Evolutionary conservation across 2,797 vertebrate species (phyloP).

Genomic region (Otolemur crassicaudatus): DNA sequence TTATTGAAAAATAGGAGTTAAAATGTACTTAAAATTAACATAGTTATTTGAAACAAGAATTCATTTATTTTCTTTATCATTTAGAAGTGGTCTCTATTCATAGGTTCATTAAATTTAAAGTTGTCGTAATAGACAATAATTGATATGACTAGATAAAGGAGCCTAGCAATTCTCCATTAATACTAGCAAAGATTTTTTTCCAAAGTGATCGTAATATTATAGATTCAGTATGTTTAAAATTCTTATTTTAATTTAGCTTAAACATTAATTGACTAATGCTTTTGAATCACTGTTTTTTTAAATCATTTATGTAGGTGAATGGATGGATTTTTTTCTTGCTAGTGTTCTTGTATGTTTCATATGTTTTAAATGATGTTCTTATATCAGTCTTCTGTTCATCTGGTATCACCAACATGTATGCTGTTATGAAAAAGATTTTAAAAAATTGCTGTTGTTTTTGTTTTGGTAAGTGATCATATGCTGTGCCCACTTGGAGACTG

Average conservation of each 20-base stretch:
- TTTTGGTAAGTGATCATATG: constrained; percentile 37
- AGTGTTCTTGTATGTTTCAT: not conserved
- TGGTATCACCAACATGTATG: not conserved
- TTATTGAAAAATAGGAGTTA: constrained; percentile 2
- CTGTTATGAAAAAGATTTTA: constrained; percentile 30
- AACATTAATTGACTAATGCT: not conserved
- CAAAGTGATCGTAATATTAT: not conserved
- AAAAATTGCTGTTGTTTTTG: constrained; percentile 35
- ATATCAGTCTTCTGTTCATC: not conserved
- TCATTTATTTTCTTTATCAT: constrained; percentile 26
- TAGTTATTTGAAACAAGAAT: constrained; percentile 36
- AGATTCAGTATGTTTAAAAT: not conserved
- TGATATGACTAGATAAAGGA: not conserved
- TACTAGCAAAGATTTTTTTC: not conserved
- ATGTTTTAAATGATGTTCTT: constrained; percentile 11
- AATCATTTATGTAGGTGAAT: constrained; percentile 10
- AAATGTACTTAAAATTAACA: constrained; percentile 17
- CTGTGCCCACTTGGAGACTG: not conserved
- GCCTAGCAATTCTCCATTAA: not conserved
- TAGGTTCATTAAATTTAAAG: constrained; percentile 36
- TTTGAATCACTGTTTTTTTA: not conserved
- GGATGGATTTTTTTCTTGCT: constrained; percentile 7
- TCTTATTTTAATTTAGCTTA: not conserved
- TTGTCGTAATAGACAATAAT: not conserved
- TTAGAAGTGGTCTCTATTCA: constrained; percentile 15